These are phyloP conservation scores for Nemotelus nigrinus DNA, from an alignment of 2,888 invertebrate genomes.

Conservation along the genomic window DNA sequence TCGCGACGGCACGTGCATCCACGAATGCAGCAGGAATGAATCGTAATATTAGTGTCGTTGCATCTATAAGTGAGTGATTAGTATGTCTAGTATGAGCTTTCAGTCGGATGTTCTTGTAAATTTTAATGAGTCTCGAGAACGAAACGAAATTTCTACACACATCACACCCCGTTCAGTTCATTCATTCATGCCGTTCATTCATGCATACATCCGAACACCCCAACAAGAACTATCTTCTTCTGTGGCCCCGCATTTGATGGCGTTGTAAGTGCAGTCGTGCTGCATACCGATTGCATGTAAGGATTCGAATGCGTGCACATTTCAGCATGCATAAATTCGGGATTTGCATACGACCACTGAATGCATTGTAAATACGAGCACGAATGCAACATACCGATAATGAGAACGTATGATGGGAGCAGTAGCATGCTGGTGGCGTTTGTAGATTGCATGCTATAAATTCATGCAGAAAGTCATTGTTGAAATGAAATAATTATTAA, in stretches of 20 bases:
- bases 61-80: slow-evolving; percentile 39
- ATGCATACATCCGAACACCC: no score
- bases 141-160: not conserved
- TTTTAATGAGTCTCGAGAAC: slow-evolving; percentile 34
- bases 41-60: slow-evolving; percentile 29
- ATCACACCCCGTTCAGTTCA: not conserved
- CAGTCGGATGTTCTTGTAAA: slow-evolving; percentile 21
- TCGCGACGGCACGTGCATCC: no score
- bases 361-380: not conserved
- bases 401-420: not conserved
- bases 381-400: not conserved
- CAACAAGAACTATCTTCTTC: not conserved
- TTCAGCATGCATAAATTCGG: not conserved
- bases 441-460: not conserved
- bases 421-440: not conserved
- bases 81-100: not conserved
- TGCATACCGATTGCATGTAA: not conserved
- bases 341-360: not conserved
- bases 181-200: not conserved
- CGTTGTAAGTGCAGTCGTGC: not conserved
- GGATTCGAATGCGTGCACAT: not conserved
- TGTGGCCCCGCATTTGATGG: not conserved
- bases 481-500: not conserved
- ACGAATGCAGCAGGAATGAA: not conserved
- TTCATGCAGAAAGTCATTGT: slow-evolving; percentile 1